Conservation (phyloP, 2,888 invertebrate genomes). For the Euplexia lucipara region DNA sequence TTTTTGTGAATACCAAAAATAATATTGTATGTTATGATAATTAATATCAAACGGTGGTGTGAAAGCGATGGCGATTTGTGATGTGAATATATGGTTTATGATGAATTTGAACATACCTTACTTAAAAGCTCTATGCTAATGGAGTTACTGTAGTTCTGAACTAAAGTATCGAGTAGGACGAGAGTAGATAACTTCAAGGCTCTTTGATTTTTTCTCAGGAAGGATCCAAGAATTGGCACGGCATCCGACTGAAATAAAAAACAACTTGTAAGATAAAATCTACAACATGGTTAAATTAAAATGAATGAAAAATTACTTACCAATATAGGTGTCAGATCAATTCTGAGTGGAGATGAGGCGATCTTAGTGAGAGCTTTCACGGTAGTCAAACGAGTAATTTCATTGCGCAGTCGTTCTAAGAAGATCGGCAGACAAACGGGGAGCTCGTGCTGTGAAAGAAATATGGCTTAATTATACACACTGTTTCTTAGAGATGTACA, state of each 20-base stretch:
- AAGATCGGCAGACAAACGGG: conserved; percentile 97
- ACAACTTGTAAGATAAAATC: neutral
- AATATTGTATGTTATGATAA: too few relatives aligned
- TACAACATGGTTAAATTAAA: too few relatives aligned
- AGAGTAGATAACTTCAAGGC: conserved; percentile 98
- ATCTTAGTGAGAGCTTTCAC: conserved; percentile 99
- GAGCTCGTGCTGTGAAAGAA: conserved; percentile 92
- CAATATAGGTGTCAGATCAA: conserved; percentile 95
- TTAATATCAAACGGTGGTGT: neutral
- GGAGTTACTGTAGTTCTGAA: conserved; percentile 95
- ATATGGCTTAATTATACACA: neutral
- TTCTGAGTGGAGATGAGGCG: conserved; percentile 96
- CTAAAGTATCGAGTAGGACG: conserved; percentile 96
- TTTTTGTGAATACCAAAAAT: too few relatives aligned
- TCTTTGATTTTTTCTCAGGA: conserved; percentile 98
- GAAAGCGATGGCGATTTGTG: neutral
- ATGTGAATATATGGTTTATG: neutral
- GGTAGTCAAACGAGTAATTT: conserved; percentile 98
- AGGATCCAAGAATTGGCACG: conserved; percentile 97
- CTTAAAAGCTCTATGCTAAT: conserved; percentile 94
- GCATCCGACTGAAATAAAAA: conserved; percentile 93
- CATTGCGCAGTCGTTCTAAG: conserved; percentile 98
- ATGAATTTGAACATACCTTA: conserved; percentile 86
- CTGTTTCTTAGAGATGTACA: too few relatives aligned
- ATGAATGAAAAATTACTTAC: conserved; percentile 81